Percentiles rank a stretch among this genome's conserved stretches.
Conservation (phyloP, 2,113 vertebrate species). For the Microtus pennsylvanicus region DNA sequence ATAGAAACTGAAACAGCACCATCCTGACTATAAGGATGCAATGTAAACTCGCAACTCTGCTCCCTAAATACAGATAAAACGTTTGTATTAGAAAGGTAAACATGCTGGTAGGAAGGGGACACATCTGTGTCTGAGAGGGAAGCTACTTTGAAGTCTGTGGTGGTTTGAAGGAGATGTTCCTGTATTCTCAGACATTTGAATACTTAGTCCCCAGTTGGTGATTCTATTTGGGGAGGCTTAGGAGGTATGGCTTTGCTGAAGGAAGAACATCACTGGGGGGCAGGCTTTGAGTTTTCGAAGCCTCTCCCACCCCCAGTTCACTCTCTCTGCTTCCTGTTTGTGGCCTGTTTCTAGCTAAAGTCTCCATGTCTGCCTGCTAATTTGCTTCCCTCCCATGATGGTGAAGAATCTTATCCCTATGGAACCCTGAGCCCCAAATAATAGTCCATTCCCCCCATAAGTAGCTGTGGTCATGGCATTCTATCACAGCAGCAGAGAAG, state of each 20-base stretch:
- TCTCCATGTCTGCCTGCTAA: neutral
- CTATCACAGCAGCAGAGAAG: neutral
- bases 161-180: neutral
- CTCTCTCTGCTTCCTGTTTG: neutral
- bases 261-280: neutral
- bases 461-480: neutral
- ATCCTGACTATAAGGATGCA: neutral
- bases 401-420: neutral
- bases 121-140: neutral
- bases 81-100: neutral
- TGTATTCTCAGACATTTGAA: neutral
- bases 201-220: neutral
- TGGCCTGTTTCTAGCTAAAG: neutral
- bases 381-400: neutral
- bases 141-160: neutral
- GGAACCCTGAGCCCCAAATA: neutral
- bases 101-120: neutral
- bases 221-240: neutral
- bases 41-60: neutral
- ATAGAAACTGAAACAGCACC: neutral
- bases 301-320: neutral
- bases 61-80: neutral
- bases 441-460: neutral
- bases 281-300: neutral
- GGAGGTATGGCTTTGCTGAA: neutral